Base-by-base conservation (phyloP, 2,888 invertebrate species). In the Harpalus rubripes region DNA sequence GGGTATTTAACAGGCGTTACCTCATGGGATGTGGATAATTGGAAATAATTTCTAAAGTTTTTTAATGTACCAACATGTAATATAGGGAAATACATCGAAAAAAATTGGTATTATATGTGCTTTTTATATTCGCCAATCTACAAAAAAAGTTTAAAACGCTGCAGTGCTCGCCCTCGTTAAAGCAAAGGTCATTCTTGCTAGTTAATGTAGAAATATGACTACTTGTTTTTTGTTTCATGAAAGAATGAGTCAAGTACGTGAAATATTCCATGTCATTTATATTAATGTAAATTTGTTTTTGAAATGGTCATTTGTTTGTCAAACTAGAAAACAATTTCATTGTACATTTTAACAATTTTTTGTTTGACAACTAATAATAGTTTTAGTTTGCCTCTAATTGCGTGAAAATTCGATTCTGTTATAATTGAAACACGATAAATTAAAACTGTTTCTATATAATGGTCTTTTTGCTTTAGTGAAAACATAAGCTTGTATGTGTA, bases 331-430 rank as follows among this genome's bases (percentile, higher is more conserved):
- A 59, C 15, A 59, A 15, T 59, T 59, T 15, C 59, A 18, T 16
- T 59, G 16, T 59, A 59, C 16, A 59, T 59, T 15, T 18, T 16
- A 59, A 59, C 59, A 59, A 59, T 18, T 52, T 52, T 52, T 52
- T 52, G 10, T 52, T 52, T 8, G 44, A 32, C 32, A 52, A 52
- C 44, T 52, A 52, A 52, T 52, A 52, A 52, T 52, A 10, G 44
- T 52, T 8, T 8, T 4, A 52, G 2, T 52, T 1, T 52, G 5
- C 10, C 44, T 12, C 5, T 52, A 12, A 52, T 52, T 52, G 7
- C 44, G 44, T 52, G 44, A 52, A 52, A 6, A 52, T 52, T 52
- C 44, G 10, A 10, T 52, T 52, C 10, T 52, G 44, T 52, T 32
- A 52, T 7, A 52, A 52, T 52, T 52, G 44, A 52, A 32, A 52